phyloP scores from a whole-genome alignment of 2,113 vertebrate genomes.

The Nerophis ophidion region DNA sequence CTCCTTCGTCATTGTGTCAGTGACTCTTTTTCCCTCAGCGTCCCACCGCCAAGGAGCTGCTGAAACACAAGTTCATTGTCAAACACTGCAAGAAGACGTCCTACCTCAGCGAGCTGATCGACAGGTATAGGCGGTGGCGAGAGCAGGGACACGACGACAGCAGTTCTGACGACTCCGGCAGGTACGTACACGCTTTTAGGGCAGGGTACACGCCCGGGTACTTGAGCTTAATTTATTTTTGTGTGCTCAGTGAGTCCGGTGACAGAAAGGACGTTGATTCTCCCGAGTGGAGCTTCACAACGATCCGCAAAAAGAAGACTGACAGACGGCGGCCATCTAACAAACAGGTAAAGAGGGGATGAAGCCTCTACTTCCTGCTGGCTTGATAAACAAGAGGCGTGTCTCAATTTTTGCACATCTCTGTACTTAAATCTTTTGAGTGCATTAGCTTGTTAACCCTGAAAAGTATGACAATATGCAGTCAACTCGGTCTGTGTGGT shows the following conservation, averaged over 20 bases:
- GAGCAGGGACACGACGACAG: conserved; percentile 90
- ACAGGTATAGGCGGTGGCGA: conserved; percentile 90
- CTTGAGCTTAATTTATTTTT: background rate
- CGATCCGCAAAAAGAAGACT: conserved; percentile 88
- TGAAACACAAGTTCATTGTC: conserved; percentile 95
- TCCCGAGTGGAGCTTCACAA: conserved; percentile 85
- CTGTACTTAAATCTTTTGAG: no score
- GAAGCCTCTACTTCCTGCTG: no score
- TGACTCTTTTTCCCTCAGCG: conserved; percentile 66
- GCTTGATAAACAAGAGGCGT: no score
- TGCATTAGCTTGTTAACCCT: no score
- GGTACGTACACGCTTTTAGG: conserved; percentile 62
- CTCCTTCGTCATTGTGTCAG: no score
- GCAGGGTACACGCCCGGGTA: background rate
- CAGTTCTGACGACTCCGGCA: conserved; percentile 87
- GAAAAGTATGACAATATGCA: no score
- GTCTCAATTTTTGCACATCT: no score
- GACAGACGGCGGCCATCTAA: background rate
- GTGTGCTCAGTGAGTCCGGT: conserved; percentile 77
- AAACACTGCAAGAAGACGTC: conserved; percentile 96
- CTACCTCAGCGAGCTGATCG: conserved; percentile 93
- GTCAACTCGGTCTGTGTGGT: no score
- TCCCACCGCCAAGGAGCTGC: conserved; percentile 91
- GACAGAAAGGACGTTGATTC: conserved; percentile 84
- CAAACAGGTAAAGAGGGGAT: no score